Percentiles rank a stretch among this genome's conserved stretches.
phyloP scores from a whole-genome alignment of 1,140 invertebrate genomes.

The Paraescarpia echinospica region DNA sequence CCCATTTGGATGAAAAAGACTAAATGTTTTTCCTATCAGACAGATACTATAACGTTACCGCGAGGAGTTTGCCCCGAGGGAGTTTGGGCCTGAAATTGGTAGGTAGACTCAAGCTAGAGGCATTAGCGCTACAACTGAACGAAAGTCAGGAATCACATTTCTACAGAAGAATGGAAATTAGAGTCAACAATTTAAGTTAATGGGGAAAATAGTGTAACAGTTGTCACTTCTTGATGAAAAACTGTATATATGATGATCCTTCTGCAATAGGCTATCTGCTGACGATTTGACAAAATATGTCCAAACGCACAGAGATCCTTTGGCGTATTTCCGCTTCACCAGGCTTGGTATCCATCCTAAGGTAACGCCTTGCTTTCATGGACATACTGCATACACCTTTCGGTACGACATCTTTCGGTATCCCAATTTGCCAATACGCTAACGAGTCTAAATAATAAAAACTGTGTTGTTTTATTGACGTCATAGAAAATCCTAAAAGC shows the following conservation, averaged over 20 bases:
- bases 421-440: too few species aligned
- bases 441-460: too few species aligned
- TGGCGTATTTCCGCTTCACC: too few species aligned
- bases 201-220: background rate
- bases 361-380: too few species aligned
- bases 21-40: background rate
- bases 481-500: background rate
- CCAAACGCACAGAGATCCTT: too few species aligned
- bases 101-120: background rate
- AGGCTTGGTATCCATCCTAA: too few species aligned
- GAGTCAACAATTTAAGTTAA: background rate
- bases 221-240: background rate
- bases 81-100: background rate
- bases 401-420: too few species aligned
- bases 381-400: too few species aligned
- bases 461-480: too few species aligned
- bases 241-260: background rate
- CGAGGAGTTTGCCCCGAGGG: background rate
- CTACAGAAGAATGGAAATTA: background rate
- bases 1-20: background rate
- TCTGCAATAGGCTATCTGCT: too few species aligned
- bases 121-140: background rate
- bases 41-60: background rate
- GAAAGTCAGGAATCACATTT: background rate
- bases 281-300: too few species aligned